phyloP scores from a whole-genome alignment of 1,140 invertebrate genomes.

The Tetramorium alpestre region DNA sequence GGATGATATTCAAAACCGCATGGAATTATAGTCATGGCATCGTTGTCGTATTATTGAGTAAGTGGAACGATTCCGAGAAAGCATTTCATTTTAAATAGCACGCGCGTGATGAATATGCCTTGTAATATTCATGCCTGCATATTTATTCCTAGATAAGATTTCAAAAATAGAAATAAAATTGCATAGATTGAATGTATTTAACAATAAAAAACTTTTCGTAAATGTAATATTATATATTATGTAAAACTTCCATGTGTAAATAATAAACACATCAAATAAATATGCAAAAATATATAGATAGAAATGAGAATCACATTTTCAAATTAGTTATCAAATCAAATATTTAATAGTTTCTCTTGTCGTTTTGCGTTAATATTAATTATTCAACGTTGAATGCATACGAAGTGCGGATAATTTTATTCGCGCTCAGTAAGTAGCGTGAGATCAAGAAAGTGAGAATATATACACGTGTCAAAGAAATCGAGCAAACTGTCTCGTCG shows the following conservation, averaged over 20 bases:
- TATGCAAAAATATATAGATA: not conserved
- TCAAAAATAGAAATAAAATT: not conserved
- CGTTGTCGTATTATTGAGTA: not conserved
- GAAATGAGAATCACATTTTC: not conserved
- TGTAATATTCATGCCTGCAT: not conserved
- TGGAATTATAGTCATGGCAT: slow-evolving; percentile 15
- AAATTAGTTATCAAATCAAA: not conserved
- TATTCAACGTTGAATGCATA: not conserved
- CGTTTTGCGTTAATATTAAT: not conserved
- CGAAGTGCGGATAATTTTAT: not conserved
- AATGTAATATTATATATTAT: not conserved
- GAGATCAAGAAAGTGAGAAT: not conserved
- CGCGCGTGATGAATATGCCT: no score
- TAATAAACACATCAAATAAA: not conserved
- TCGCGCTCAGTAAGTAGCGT: not conserved
- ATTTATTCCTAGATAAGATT: not conserved
- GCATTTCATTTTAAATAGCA: no score
- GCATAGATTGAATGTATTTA: not conserved
- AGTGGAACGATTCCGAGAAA: not conserved
- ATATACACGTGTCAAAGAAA: slow-evolving; percentile 1
- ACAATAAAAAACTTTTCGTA: not conserved
- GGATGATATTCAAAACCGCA: slow-evolving; percentile 12
- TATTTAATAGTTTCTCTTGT: not conserved
- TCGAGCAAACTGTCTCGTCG: not conserved
- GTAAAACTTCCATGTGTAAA: not conserved